phyloP scores from a whole-genome alignment of 2,888 invertebrate species.

The Aquatica leii region DNA sequence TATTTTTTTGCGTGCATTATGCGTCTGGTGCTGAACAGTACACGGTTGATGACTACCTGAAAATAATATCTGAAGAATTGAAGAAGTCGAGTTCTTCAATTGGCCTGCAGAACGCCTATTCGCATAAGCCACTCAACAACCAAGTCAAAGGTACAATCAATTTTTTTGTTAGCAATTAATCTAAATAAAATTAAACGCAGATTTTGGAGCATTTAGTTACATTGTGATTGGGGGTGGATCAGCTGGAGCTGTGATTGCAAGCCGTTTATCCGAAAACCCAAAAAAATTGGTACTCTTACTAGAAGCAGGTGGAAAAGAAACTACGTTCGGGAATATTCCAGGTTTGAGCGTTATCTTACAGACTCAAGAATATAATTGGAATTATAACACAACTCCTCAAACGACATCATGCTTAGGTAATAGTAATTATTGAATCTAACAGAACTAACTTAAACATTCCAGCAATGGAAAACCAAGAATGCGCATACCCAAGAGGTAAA shows the following conservation, averaged over 20 bases:
- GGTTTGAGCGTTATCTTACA: neutral
- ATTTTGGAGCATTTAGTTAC: constrained; percentile 64
- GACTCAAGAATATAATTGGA: constrained; percentile 9
- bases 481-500: constrained; percentile 37
- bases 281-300: constrained; percentile 71
- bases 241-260: constrained; percentile 71
- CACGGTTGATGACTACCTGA: no score
- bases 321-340: constrained; percentile 10
- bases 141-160: no score
- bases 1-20: no score
- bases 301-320: constrained; percentile 65
- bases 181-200: no score
- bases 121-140: no score
- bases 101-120: no score
- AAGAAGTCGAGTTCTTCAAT: no score
- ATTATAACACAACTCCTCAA: constrained; percentile 11
- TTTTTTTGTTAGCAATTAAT: no score
- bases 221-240: constrained; percentile 74
- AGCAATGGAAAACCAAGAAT: constrained; percentile 36
- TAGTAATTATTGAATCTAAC: no score
- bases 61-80: no score
- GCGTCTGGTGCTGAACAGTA: no score
- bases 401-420: constrained; percentile 11
- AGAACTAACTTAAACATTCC: constrained; percentile 7
- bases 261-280: constrained; percentile 70